Evolutionary conservation across 2,797 vertebrate genomes (phyloP).

Genomic region (Pipistrellus pygmaeus): DNA sequence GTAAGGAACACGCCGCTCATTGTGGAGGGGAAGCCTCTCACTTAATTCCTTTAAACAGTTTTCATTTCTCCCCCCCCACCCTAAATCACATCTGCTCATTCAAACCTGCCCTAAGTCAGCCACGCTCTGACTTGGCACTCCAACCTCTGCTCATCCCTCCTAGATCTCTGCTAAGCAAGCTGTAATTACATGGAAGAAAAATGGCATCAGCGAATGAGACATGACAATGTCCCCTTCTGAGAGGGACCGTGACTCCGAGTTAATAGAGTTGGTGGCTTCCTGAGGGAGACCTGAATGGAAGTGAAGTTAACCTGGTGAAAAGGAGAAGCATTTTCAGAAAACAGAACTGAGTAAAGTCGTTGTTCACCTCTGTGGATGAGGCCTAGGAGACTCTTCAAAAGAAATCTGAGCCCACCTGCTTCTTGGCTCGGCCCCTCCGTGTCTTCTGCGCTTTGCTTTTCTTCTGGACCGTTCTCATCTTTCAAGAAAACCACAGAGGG

Average conservation of each 20-base stretch:
- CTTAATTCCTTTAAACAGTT: conserved; percentile 20
- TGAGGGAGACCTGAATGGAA: conserved; percentile 53
- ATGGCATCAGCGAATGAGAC: neutral
- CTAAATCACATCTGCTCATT: conserved; percentile 18
- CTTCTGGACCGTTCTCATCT: conserved; percentile 81
- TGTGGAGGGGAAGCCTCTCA: neutral
- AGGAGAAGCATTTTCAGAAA: conserved; percentile 70
- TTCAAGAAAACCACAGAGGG: conserved; percentile 73
- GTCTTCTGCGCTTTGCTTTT: conserved; percentile 77
- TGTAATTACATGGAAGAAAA: neutral
- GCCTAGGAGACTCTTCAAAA: conserved; percentile 75
- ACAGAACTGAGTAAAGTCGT: conserved; percentile 71
- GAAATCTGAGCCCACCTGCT: conserved; percentile 84
- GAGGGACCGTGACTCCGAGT: conserved; percentile 57
- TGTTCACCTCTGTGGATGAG: conserved; percentile 81
- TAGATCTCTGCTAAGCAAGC: conserved; percentile 55
- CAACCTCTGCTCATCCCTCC: neutral
- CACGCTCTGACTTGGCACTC: neutral
- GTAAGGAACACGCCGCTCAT: neutral
- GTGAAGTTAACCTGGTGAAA: conserved; percentile 73
- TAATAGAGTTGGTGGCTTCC: neutral
- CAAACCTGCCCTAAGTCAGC: neutral
- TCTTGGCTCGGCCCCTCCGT: conserved; percentile 77
- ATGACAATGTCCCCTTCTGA: conserved; percentile 58
- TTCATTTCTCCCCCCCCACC: neutral